Percentiles rank a stretch among this genome's conserved stretches.
Conservation (phyloP, 2,113 vertebrate genomes). For the Spea multiplicata region DNA sequence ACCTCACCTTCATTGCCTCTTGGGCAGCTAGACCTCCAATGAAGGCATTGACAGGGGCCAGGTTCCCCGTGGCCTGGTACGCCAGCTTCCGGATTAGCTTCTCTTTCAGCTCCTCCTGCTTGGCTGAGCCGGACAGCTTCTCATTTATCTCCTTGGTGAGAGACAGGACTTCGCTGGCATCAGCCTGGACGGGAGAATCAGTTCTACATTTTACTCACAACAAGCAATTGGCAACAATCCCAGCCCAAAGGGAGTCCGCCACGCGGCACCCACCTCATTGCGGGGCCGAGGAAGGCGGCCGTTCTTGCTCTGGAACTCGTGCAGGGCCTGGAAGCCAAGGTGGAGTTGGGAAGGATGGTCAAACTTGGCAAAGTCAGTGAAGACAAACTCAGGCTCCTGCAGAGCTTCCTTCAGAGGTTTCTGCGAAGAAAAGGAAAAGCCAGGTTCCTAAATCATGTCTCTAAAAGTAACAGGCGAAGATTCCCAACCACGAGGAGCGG, state of each 20-base stretch:
- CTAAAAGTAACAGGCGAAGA: no score
- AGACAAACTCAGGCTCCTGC: constrained; percentile 76
- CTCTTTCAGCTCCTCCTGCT: constrained; percentile 74
- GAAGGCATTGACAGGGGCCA: constrained; percentile 88
- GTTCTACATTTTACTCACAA: not conserved
- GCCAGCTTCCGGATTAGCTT: constrained; percentile 76
- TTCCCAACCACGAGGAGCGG: not conserved
- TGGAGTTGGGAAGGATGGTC: constrained; percentile 80
- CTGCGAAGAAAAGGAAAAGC: constrained; percentile 55
- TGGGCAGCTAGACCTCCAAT: constrained; percentile 90
- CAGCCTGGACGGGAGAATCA: constrained; percentile 63
- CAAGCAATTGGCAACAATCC: no score
- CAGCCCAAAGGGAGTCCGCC: not conserved
- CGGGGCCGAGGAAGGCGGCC: constrained; percentile 72
- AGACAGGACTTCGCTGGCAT: constrained; percentile 76
- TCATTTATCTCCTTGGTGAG: constrained; percentile 73
- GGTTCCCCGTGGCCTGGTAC: constrained; percentile 77
- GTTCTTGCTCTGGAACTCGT: constrained; percentile 79
- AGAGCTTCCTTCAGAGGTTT: constrained; percentile 79
- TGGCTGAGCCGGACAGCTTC: constrained; percentile 59
- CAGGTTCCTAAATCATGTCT: not conserved
- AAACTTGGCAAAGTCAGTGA: constrained; percentile 88
- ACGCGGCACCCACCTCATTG: constrained; percentile 64
- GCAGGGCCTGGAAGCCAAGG: constrained; percentile 81
- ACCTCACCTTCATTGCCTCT: constrained; percentile 91